Evolutionary conservation across 2,797 vertebrate genomes (phyloP).

Genomic region (Heliangelus exortis): DNA sequence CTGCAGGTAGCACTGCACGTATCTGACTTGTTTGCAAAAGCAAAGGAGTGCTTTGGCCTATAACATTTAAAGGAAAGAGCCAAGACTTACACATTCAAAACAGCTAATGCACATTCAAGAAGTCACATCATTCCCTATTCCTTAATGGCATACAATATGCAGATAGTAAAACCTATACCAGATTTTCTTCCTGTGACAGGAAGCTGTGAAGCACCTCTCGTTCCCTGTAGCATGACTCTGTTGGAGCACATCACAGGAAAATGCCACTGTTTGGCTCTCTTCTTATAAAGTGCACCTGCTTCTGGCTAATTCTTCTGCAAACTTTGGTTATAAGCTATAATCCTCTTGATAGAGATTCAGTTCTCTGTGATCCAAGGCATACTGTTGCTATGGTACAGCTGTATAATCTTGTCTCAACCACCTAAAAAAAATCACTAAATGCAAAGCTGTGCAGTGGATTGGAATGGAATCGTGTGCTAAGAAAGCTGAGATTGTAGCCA

Average conservation of each 20-base stretch:
- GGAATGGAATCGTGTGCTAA: background rate
- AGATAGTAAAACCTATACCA: background rate
- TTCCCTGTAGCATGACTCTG: background rate
- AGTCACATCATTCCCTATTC: background rate
- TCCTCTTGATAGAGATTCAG: background rate
- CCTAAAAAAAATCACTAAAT: background rate
- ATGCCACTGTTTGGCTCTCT: background rate
- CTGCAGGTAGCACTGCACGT: background rate
- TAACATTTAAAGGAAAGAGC: background rate
- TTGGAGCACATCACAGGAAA: background rate
- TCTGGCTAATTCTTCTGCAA: background rate
- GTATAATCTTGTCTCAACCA: background rate
- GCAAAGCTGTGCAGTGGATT: background rate
- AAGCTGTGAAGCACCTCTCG: background rate
- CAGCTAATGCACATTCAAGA: background rate
- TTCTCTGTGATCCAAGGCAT: background rate
- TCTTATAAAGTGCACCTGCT: background rate
- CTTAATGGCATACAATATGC: background rate
- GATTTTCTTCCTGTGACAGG: background rate
- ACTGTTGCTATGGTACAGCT: background rate
- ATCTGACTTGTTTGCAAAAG: background rate
- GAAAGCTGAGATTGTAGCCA: background rate
- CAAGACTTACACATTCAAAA: background rate
- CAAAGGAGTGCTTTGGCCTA: background rate
- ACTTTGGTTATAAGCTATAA: background rate